phyloP scores from a whole-genome alignment of 2,888 invertebrate genomes.

The Stenichneumon culpator region DNA sequence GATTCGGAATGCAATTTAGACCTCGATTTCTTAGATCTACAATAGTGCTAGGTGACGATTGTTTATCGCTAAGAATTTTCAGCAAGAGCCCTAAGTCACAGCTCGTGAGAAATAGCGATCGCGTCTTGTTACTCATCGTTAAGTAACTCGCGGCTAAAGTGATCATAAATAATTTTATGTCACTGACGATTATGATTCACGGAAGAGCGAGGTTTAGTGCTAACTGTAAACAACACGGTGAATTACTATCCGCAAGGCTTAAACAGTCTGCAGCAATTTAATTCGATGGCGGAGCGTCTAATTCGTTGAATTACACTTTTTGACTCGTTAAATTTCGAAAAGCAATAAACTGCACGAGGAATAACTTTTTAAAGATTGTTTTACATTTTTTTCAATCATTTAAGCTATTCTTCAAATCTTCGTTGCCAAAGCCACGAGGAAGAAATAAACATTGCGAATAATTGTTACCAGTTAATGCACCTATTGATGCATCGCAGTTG shows the following conservation, averaged over 20 bases:
- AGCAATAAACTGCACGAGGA: background rate
- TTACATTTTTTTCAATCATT: background rate
- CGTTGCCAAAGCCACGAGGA: background rate
- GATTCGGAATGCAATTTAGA: background rate
- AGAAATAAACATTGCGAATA: background rate
- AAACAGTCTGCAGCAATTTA: background rate
- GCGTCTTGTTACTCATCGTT: conserved; percentile 7
- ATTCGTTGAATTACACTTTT: background rate
- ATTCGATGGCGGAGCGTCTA: conserved; percentile 7
- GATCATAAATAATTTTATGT: conserved; percentile 46
- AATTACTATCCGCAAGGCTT: conserved; percentile 22
- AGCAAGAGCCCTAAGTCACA: background rate
- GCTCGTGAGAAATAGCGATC: background rate
- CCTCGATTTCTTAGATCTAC: background rate
- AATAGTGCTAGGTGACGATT: background rate
- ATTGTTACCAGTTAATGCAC: background rate
- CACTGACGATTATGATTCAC: conserved; percentile 32
- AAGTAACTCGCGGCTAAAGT: background rate
- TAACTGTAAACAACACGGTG: background rate
- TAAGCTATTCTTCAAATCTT: background rate
- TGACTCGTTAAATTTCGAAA: background rate
- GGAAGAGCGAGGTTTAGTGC: background rate
- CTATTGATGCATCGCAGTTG: background rate
- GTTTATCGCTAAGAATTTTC: conserved; percentile 1
- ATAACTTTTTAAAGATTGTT: background rate